Evolutionary conservation across 1,140 invertebrate genomes (phyloP).

Genomic region (Eriosoma lanigerum): DNA sequence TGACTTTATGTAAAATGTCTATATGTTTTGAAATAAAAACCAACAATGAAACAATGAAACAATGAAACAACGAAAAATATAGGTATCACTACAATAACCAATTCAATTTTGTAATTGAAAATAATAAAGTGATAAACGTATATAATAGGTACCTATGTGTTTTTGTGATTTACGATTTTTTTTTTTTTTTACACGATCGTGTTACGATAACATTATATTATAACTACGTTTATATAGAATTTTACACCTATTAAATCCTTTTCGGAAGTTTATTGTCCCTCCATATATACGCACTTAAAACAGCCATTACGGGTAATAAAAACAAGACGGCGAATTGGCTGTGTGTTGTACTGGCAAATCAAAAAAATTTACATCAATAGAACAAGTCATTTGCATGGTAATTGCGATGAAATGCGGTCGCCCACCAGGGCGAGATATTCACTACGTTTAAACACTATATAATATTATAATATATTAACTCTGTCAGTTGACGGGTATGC

Average conservation of each 20-base stretch:
- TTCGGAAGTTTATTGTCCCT: not conserved
- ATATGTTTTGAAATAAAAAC: too few species aligned
- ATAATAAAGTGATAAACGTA: too few species aligned
- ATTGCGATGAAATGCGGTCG: not conserved
- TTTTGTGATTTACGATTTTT: not conserved
- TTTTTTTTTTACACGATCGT: constrained; percentile 5
- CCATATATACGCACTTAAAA: not conserved
- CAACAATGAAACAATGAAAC: too few species aligned
- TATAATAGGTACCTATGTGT: not conserved
- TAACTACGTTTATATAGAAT: too few species aligned
- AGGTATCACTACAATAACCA: too few species aligned
- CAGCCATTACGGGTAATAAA: constrained; percentile 17
- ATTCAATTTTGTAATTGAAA: too few species aligned
- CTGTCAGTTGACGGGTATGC: too few species aligned
- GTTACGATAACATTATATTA: not conserved
- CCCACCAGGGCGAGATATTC: not conserved
- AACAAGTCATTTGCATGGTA: constrained; percentile 30
- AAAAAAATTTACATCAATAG: constrained; percentile 34
- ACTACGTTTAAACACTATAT: not conserved
- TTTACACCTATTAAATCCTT: not conserved
- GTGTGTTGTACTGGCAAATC: not conserved
- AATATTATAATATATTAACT: too few species aligned
- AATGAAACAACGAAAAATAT: too few species aligned
- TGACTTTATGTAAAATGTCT: too few species aligned
- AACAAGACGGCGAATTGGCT: constrained; percentile 13